Base-by-base conservation (phyloP, 2,888 invertebrate genomes). In the Trissolcus japonicus region DNA sequence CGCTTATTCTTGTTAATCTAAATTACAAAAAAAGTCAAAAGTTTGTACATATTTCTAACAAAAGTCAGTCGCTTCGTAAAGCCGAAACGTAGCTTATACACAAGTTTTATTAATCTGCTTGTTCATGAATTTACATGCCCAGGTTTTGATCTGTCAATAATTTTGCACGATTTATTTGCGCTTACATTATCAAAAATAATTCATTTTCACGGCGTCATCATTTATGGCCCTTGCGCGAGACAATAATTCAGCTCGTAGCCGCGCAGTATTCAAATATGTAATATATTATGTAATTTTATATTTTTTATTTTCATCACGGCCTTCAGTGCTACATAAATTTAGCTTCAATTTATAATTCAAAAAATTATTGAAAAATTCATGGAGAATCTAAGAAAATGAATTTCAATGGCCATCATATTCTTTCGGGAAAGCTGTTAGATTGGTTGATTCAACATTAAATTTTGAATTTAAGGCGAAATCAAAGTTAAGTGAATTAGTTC, bases 61-160 rank as follows among this genome's bases (percentile, higher is more conserved):
- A 14, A 16, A 6, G n/a, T 43, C 21, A 50, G 51, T 16, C 40
- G 21, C 17, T 61, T 55, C 56, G 61, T 56, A 54, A 62, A 68
- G 57, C 35, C 21, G 43, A 19, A 40, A 59, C 46, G 57, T 54
- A 29, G 46, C 68, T 51, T 51, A 29, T 61, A 65, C 41, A 35
- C 50, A 55, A 59, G 51, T 72, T 72, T 40, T 55, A 72, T 67
- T 76, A 67, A 67, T 67, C 67, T 55, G 25, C 29, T 53, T 25
- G 16, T 67, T 72, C 72, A 59, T 72, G 72, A 72, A 76, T 76
- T 54, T 67, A 59, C 25, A 54, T 61, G 76, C 46, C 17, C 16
- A 29, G 29, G 25, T 29, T 46, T 4, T 48, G 21, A 62, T 67
- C 35, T 67, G 72, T 67, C 72, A 66, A 76, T 71, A 71, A 71